Conservation (phyloP, 2,888 invertebrate genomes). For the Philopedon plagiatum region DNA sequence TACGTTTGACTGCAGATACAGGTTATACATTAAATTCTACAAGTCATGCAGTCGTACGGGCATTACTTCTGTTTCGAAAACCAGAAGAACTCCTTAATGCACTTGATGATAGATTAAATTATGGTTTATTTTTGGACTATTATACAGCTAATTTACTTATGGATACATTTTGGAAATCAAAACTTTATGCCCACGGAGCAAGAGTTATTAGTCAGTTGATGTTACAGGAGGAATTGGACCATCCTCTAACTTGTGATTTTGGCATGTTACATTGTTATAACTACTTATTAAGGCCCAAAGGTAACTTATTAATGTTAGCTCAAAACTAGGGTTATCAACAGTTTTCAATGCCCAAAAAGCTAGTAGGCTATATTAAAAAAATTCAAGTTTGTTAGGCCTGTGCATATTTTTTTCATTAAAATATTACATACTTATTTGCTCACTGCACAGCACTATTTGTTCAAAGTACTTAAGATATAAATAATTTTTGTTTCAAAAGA, state of each 20-base stretch:
- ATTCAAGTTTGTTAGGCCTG: too few relatives aligned
- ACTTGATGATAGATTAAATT: constrained; percentile 86
- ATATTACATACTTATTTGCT: too few relatives aligned
- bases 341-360: too few relatives aligned
- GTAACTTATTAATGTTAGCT: neutral
- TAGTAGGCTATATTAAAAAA: too few relatives aligned
- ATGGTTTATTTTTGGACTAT: constrained; percentile 92
- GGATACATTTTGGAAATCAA: constrained; percentile 80
- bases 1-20: constrained; percentile 82
- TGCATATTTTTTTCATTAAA: too few relatives aligned
- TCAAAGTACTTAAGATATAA: too few relatives aligned
- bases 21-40: constrained; percentile 83
- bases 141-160: constrained; percentile 85
- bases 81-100: constrained; percentile 79
- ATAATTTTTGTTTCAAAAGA: too few relatives aligned
- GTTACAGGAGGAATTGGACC: constrained; percentile 89
- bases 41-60: constrained; percentile 83
- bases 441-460: too few relatives aligned
- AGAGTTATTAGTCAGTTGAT: constrained; percentile 84
- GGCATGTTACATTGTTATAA: constrained; percentile 83
- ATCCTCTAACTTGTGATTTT: constrained; percentile 79
- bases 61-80: constrained; percentile 72
- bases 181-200: constrained; percentile 81
- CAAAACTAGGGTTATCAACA: too few relatives aligned
- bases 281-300: constrained; percentile 73